These are phyloP conservation scores for Paracentrotus lividus DNA, from an alignment of 53 echinoderm and acorn worm genomes.

Conservation along the genomic window DNA sequence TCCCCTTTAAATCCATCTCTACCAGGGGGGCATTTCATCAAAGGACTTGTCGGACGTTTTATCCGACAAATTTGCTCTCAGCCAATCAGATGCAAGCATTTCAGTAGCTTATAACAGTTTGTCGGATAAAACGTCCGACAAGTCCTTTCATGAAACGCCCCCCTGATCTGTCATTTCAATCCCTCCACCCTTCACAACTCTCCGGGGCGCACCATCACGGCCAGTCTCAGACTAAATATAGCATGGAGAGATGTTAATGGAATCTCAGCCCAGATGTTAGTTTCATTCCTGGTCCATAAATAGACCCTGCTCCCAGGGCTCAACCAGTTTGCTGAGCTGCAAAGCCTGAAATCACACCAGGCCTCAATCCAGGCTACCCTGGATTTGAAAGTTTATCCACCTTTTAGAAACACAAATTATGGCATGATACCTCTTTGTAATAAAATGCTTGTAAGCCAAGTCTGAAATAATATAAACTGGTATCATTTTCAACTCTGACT, in stretches of 20 bases:
- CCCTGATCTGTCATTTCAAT: not conserved
- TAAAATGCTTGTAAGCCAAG: not conserved
- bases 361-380: not conserved
- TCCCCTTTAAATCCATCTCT: slow-evolving; percentile 32
- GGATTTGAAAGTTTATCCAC: not conserved
- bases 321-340: not conserved
- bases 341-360: not conserved
- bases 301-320: slow-evolving; percentile 27
- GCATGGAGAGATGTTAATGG: slow-evolving; percentile 11
- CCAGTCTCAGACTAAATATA: slow-evolving; percentile 17
- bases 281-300: slow-evolving; percentile 47
- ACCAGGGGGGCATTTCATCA: no score
- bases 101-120: no score
- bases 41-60: no score
- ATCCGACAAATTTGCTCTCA: no score
- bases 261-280: slow-evolving; percentile 47
- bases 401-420: not conserved
- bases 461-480: slow-evolving; percentile 8
- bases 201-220: not conserved
- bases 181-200: not conserved
- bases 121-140: no score
- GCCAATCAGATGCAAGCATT: no score
- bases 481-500: slow-evolving; percentile 22
- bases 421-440: no score
- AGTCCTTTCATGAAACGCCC: no score